Conservation (phyloP, 2,113 vertebrate genomes). For the Callocephalon fimbriatum region DNA sequence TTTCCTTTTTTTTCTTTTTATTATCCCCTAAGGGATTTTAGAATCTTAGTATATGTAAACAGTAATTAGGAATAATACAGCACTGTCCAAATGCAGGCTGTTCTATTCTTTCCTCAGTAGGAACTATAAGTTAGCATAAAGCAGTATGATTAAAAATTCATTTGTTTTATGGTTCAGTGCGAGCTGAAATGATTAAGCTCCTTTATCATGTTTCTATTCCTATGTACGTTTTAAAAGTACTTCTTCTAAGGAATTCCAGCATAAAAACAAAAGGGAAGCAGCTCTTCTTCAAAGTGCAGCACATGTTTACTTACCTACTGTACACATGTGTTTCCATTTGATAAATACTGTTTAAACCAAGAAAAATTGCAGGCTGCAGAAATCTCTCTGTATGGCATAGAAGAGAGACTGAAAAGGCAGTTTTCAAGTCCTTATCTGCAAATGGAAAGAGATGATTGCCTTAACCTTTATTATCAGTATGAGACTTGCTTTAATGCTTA, state of each 20-base stretch:
- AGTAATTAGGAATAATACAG: not conserved
- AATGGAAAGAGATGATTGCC: constrained; percentile 59
- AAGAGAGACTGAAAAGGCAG: constrained; percentile 35
- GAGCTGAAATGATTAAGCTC: constrained; percentile 35
- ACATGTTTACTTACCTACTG: constrained; percentile 23
- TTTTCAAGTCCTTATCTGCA: constrained; percentile 65
- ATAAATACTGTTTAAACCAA: constrained; percentile 46
- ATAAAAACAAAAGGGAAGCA: not conserved
- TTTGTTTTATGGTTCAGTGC: not conserved
- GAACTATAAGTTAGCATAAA: not conserved
- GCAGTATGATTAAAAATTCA: constrained; percentile 22
- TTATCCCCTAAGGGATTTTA: not conserved
- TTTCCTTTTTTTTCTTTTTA: not conserved
- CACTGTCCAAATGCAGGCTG: not conserved
- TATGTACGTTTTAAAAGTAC: not conserved
- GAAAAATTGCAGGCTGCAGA: not conserved
- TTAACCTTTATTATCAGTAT: constrained; percentile 55
- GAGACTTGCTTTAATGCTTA: constrained; percentile 41
- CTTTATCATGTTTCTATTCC: constrained; percentile 7
- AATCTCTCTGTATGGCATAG: not conserved
- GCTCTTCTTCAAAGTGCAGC: constrained; percentile 8
- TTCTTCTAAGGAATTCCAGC: not conserved
- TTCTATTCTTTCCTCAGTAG: constrained; percentile 8
- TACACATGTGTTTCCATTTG: constrained; percentile 56
- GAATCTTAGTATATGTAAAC: not conserved